A percentile compares a stretch with the other conserved stretches of the same genome.
Conservation (phyloP, 2,888 invertebrate genomes). For the Scaptomyza tumidula region DNA sequence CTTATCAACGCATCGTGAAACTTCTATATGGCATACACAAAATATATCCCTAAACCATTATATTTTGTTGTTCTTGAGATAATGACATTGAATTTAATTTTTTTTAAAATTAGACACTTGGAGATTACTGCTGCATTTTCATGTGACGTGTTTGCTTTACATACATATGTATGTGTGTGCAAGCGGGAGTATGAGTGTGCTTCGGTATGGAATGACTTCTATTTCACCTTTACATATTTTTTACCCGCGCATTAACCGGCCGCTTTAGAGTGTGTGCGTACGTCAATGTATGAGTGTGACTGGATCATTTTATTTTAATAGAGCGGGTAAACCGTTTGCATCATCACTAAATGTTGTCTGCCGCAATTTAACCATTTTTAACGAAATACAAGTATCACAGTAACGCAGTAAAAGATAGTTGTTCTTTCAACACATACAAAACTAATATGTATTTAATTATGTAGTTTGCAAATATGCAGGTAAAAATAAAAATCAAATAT, state of each 20-base stretch:
- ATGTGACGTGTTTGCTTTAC: constrained; percentile 47
- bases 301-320: constrained; percentile 38
- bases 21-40: constrained; percentile 16
- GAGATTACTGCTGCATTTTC: constrained; percentile 63
- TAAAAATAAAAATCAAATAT: constrained; percentile 6
- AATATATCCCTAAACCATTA: background rate
- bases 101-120: constrained; percentile 35
- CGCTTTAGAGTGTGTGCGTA: constrained; percentile 27
- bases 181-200: constrained; percentile 29
- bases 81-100: constrained; percentile 28
- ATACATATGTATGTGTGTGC: constrained; percentile 16
- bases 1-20: constrained; percentile 27
- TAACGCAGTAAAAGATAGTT: background rate
- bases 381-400: constrained; percentile 1
- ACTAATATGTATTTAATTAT: background rate
- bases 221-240: constrained; percentile 76
- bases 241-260: constrained; percentile 39
- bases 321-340: constrained; percentile 58
- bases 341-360: constrained; percentile 44
- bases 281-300: constrained; percentile 10
- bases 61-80: constrained; percentile 37
- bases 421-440: background rate
- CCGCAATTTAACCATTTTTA: constrained; percentile 10
- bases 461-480: background rate
- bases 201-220: constrained; percentile 69